Evolutionary conservation across 35 echinoderm and acorn worm genomes (phyloP), one percentile per base, ranked within the genome.

Genomic region (Ptychodera flava): DNA sequence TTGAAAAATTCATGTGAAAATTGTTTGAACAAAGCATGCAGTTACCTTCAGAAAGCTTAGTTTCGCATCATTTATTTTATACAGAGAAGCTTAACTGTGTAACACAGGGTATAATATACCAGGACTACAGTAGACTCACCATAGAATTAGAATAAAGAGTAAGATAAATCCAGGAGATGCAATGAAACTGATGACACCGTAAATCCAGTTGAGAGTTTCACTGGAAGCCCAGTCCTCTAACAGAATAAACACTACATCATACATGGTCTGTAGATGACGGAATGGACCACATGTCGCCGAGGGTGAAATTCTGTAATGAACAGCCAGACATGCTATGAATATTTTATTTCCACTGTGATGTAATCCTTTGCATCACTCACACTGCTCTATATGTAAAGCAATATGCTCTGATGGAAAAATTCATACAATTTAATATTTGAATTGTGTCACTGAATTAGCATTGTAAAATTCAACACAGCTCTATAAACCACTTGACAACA

Each of bases 221-320:
- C 78, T 64, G 6, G 45, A 64, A 64, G 45, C 45, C 91, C 86
- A 89, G 80, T 31, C 14, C 1, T 85, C 37, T 31, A 89, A 77
- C 27, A 85, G 28, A n/a, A 85, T 30, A 15, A 88, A 33, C n/a
- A 88, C 16, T 2, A 93, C 85, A 27, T 87, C 76, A 87, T 87
- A 93, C 1, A 86, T 31, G 78, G 35, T 79, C 1, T 81, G 38
- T 35, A 36, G 16, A 1, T 86, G 86, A 36, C 94, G 36, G 84
- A 97, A 97, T 32, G 94, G 94, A 2, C 94, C 91, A 80, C 94
- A 97, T 16, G 28, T 78, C 27, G 33, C 79, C 31, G 94, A 97
- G 14, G 94, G 91, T 38, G 36, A 1, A 28, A 91, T 85, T 36
- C 93, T 94, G 83, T 32, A 76, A 28, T 34, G 34, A 79, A 33